Conservation (phyloP, 2,113 vertebrate species). For the Camelus dromedarius region DNA sequence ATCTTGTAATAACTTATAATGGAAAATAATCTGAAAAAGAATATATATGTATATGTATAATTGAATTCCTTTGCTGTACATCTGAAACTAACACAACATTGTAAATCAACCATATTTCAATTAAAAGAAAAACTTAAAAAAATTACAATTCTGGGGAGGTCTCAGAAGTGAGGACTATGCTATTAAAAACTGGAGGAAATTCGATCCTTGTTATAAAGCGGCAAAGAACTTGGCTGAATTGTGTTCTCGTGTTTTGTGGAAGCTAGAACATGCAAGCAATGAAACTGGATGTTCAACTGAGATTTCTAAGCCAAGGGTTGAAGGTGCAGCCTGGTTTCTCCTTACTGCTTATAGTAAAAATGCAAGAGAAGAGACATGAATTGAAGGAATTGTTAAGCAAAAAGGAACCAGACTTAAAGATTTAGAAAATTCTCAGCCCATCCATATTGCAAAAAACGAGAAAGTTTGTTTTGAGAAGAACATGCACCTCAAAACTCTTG, state of each 20-base stretch:
- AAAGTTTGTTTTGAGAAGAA: background rate
- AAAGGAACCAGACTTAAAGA: background rate
- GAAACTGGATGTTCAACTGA: background rate
- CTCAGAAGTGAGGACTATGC: background rate
- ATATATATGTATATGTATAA: too few species aligned
- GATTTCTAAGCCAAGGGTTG: background rate
- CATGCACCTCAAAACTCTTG: background rate
- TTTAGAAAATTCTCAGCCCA: background rate
- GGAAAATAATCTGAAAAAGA: too few species aligned
- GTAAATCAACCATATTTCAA: too few species aligned
- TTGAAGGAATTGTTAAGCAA: background rate
- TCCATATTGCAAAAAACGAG: background rate
- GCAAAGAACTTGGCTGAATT: background rate
- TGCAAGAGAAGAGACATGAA: background rate
- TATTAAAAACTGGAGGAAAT: background rate
- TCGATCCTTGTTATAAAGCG: background rate
- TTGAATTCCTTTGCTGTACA: too few species aligned
- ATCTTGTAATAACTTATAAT: too few species aligned
- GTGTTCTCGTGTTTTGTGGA: background rate
- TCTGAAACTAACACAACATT: too few species aligned
- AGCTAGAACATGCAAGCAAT: background rate
- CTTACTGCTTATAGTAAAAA: background rate
- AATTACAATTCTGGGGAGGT: background rate
- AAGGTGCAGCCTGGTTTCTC: background rate
- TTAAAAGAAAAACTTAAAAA: too few species aligned